Evolutionary conservation across 2,113 vertebrate genomes (phyloP).

Genomic region (Pangasianodon gigas): DNA sequence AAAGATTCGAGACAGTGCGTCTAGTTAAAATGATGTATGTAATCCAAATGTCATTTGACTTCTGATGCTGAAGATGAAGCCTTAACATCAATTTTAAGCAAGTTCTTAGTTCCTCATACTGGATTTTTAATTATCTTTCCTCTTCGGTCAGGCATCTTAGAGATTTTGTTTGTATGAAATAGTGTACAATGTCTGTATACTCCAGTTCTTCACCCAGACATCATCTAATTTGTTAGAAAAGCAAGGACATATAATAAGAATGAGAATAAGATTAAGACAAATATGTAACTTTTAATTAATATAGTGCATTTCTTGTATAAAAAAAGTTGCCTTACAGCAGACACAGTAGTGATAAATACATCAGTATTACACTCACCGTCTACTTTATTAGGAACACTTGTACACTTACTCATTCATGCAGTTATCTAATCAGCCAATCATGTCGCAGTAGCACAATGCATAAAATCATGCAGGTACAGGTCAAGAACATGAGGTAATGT

Average conservation of each 20-base stretch:
- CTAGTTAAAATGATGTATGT: background rate
- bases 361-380: too few relatives aligned
- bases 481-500: too few relatives aligned
- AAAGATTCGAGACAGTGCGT: background rate
- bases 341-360: too few relatives aligned
- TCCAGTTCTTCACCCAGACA: background rate
- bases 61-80: background rate
- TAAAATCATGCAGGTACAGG: too few relatives aligned
- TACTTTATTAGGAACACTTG: too few relatives aligned
- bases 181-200: background rate
- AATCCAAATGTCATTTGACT: background rate
- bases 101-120: too few relatives aligned
- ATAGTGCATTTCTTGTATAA: too few relatives aligned
- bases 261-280: background rate
- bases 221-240: background rate
- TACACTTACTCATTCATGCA: background rate
- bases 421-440: too few relatives aligned
- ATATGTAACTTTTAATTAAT: background rate
- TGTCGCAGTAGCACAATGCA: too few relatives aligned
- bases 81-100: background rate
- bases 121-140: too few relatives aligned
- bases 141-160: background rate
- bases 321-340: too few relatives aligned
- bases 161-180: background rate
- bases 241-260: background rate